Conservation (phyloP, 2,888 invertebrate species). For the Chloroclysta siterata region DNA sequence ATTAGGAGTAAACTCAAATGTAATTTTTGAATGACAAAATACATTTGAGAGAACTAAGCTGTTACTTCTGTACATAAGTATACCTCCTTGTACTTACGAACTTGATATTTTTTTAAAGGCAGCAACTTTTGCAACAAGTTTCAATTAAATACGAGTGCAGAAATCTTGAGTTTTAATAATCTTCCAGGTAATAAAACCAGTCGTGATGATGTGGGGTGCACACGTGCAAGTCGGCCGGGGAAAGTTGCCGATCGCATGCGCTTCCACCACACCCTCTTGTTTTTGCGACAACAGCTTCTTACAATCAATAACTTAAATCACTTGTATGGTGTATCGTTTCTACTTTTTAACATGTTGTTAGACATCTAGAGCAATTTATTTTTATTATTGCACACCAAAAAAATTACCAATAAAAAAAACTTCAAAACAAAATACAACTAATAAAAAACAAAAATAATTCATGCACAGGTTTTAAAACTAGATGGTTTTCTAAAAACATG, state of each 20-base stretch:
- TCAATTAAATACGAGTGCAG: neutral
- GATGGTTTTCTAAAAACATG: too few species aligned
- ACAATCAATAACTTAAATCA: neutral
- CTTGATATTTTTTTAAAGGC: neutral
- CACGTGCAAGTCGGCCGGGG: conserved; percentile 46
- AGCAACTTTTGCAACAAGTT: neutral
- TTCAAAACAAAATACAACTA: too few species aligned
- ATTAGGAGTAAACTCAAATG: too few species aligned
- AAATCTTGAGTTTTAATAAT: conserved; percentile 8
- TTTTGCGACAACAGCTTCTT: conserved; percentile 19
- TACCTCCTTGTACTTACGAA: neutral
- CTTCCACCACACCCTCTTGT: conserved; percentile 27
- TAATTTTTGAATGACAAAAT: too few species aligned
- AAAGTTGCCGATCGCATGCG: conserved; percentile 37
- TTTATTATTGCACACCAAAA: too few species aligned
- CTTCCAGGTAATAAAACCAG: conserved; percentile 22
- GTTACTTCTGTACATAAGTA: too few species aligned
- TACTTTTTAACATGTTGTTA: neutral
- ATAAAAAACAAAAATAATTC: too few species aligned
- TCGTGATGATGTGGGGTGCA: conserved; percentile 32
- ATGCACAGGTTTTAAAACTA: too few species aligned
- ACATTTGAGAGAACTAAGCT: too few species aligned
- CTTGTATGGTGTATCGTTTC: neutral
- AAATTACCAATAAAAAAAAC: too few species aligned
- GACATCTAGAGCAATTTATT: too few species aligned